Base-by-base conservation (phyloP, 2,113 vertebrate species). In the Gymnorhina tibicen region DNA sequence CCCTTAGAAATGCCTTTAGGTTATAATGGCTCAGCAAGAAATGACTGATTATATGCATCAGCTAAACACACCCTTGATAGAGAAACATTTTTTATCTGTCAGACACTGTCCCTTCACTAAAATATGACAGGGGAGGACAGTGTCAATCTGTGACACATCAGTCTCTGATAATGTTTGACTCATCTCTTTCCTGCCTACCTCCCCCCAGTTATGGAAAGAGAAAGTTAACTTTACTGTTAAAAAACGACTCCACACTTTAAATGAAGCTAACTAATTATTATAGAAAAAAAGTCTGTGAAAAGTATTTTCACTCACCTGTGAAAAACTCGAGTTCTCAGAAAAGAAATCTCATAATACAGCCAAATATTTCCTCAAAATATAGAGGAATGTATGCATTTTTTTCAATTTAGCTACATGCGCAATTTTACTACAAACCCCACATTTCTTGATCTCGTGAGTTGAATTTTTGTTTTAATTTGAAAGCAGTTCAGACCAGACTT, bases 1-100 rank as follows among this genome's bases (percentile, higher is more conserved):
- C 67, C 30, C n/a, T 74, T 72, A 88, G 76, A 94, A 86, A 90
- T 83, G 86, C 85, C 95, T 91, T 91, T 58, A 86, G 91, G 91
- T 89, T 87, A 81, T 55, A 93, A 80, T 50, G n/a, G 62, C 59
- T 85, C 60, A 82, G 55, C 27, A 95, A 87, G 64, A 67, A 94
- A 86, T 88, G 2, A 92, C 64, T 95, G 83, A 87, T 77, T 76
- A 53, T 18, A 56, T 82, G 49, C 63, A 94, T 88, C 86, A 84
- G 50, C 78, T 93, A 95, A 94, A 92, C 50, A 58, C 39, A 80
- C 6, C 30, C 73, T 55, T 89, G 95, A 95, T 84, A 95, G 91
- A 87, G 23, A 74, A 93, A 84, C 72, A 74, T 59, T 75, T 77
- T 77, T 64, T 64, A 73, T 85, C 82, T 66, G 86, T 90, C 95